Percentiles rank a stretch among this genome's conserved stretches.
Conservation (phyloP, 2,113 vertebrate species). For the Limanda limanda region DNA sequence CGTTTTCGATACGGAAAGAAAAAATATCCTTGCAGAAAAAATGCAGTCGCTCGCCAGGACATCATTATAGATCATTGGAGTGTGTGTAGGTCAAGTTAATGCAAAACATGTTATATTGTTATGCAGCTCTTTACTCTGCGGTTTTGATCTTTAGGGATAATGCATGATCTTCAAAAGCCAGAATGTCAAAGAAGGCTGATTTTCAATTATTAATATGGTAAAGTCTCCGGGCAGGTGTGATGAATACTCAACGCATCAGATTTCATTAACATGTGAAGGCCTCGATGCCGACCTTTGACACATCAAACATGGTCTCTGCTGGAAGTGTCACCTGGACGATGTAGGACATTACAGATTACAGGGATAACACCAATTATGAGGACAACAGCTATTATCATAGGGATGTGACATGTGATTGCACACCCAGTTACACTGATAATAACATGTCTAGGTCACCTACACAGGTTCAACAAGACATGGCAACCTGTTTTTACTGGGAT, state of each 20-base stretch:
- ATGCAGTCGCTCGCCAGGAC: conserved; percentile 11
- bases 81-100: background rate
- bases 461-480: conserved; percentile 21
- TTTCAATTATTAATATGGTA: conserved; percentile 52
- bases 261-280: conserved; percentile 59
- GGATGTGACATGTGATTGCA: conserved; percentile 49
- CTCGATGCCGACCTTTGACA: conserved; percentile 8
- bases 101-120: background rate
- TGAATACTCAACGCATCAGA: conserved; percentile 41
- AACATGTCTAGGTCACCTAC: conserved; percentile 47
- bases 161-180: conserved; percentile 45
- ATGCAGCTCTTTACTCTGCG: background rate
- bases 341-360: conserved; percentile 52
- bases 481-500: conserved; percentile 54
- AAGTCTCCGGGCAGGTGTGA: conserved; percentile 44
- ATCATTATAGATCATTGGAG: conserved; percentile 11
- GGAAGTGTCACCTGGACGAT: conserved; percentile 43
- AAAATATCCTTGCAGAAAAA: conserved; percentile 24
- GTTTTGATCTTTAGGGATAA: conserved; percentile 7
- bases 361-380: conserved; percentile 65
- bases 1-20: conserved; percentile 35
- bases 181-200: conserved; percentile 43
- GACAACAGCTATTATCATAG: conserved; percentile 54
- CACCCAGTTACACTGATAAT: conserved; percentile 45
- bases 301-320: conserved; percentile 53